Percentiles rank a stretch among this genome's conserved stretches.
phyloP scores from a whole-genome alignment of 1,140 invertebrate species.

The Listronotus oregonensis region DNA sequence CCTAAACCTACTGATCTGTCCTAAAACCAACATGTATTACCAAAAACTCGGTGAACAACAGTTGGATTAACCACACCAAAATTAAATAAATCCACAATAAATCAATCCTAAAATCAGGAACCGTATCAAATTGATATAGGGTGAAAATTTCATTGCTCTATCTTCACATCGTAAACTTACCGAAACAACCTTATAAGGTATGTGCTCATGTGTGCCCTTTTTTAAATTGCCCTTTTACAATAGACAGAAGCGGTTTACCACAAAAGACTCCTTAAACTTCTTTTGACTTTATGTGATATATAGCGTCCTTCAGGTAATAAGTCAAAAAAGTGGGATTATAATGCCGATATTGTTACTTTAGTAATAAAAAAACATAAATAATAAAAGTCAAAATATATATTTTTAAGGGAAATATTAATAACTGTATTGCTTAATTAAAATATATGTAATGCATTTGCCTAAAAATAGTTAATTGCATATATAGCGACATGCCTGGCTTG shows the following conservation, averaged over 20 bases:
- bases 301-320: neutral
- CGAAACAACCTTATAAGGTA: constrained; percentile 29
- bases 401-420: too few relatives aligned
- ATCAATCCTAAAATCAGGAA: constrained; percentile 26
- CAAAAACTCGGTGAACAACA: neutral
- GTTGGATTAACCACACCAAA: neutral
- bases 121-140: constrained; percentile 43
- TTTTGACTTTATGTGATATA: constrained; percentile 37
- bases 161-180: constrained; percentile 44
- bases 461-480: too few relatives aligned
- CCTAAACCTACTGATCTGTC: too few relatives aligned
- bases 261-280: constrained; percentile 29
- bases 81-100: constrained; percentile 25
- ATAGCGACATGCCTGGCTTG: too few relatives aligned
- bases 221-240: constrained; percentile 43
- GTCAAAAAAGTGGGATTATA: too few relatives aligned
- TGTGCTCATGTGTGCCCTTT: constrained; percentile 30
- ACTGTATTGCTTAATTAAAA: too few relatives aligned
- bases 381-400: too few relatives aligned
- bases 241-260: constrained; percentile 27
- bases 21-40: neutral
- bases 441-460: too few relatives aligned
- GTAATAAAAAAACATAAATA: too few relatives aligned
- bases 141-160: constrained; percentile 46
- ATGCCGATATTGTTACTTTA: too few relatives aligned